phyloP scores from a whole-genome alignment of 2,797 vertebrate genomes.

The Pantherophis vulpinus region DNA sequence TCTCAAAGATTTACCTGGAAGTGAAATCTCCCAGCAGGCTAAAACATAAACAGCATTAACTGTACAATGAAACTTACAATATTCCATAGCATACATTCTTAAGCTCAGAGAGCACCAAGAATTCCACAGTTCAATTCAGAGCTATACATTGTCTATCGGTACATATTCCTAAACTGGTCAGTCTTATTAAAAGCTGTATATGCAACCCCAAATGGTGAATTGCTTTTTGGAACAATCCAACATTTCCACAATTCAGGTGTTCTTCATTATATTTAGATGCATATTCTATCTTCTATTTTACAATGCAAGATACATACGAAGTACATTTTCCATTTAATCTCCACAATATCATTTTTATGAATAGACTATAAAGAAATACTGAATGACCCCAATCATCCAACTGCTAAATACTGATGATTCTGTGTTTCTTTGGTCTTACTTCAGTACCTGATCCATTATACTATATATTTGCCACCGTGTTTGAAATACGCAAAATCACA shows the following conservation, averaged over 20 bases:
- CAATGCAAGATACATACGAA: background rate
- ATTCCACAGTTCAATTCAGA: background rate
- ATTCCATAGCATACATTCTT: background rate
- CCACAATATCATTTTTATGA: background rate
- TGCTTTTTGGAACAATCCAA: background rate
- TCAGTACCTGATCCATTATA: background rate
- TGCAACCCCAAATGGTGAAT: background rate
- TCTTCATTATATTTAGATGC: background rate
- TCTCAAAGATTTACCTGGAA: conserved; percentile 64
- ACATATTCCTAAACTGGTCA: background rate
- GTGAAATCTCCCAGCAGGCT: conserved; percentile 72
- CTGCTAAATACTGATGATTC: background rate
- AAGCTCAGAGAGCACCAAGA: background rate
- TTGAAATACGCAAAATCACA: background rate
- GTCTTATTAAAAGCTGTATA: background rate
- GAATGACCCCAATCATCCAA: background rate
- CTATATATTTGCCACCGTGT: background rate
- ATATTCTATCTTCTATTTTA: background rate
- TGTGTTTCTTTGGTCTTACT: background rate
- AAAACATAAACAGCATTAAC: conserved; percentile 37
- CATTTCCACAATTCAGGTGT: background rate
- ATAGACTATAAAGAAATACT: background rate
- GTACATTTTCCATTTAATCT: background rate
- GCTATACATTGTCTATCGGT: background rate
- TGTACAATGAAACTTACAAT: conserved; percentile 13